A percentile compares a stretch with the other conserved stretches of the same genome.
These are phyloP conservation scores for Plumapathes pennacea DNA, from an alignment of 92 coral and sea anemone genomes.

Conservation along the genomic window DNA sequence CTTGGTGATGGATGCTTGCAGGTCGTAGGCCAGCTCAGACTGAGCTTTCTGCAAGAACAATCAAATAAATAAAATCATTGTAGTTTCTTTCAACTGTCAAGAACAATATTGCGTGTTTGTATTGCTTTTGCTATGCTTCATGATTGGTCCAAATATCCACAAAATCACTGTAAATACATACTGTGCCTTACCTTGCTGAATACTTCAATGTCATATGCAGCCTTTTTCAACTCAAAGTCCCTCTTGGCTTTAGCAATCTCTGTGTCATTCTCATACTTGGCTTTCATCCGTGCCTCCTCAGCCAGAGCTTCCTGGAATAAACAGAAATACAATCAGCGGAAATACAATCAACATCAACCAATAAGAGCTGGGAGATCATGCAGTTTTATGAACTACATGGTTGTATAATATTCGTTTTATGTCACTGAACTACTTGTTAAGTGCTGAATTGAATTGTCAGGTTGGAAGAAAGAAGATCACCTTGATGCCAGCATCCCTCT, in stretches of 20 bases:
- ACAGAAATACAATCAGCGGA: neutral
- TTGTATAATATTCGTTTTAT: no score
- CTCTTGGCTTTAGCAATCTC: constrained; percentile 91
- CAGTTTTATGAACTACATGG: neutral
- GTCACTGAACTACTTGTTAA: no score
- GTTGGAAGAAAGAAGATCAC: constrained; percentile 23
- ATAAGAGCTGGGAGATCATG: no score
- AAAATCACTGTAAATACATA: no score
- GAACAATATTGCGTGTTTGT: neutral
- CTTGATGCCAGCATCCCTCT: constrained; percentile 97
- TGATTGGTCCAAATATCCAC: no score
- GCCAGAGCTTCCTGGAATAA: constrained; percentile 85
- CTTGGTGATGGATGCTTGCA: constrained; percentile 91
- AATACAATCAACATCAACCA: no score
- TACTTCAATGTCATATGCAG: constrained; percentile 93
- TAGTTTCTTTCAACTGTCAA: no score
- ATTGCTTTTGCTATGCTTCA: neutral
- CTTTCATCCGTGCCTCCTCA: constrained; percentile 86
- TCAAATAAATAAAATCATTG: neutral
- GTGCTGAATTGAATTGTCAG: no score
- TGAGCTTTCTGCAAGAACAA: constrained; percentile 68
- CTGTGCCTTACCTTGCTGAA: constrained; percentile 89
- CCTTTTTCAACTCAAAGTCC: constrained; percentile 91
- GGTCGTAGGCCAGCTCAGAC: constrained; percentile 85
- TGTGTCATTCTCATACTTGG: constrained; percentile 94